Evolutionary conservation across 2,888 invertebrate genomes (phyloP).

Genomic region (Norana najaformis): DNA sequence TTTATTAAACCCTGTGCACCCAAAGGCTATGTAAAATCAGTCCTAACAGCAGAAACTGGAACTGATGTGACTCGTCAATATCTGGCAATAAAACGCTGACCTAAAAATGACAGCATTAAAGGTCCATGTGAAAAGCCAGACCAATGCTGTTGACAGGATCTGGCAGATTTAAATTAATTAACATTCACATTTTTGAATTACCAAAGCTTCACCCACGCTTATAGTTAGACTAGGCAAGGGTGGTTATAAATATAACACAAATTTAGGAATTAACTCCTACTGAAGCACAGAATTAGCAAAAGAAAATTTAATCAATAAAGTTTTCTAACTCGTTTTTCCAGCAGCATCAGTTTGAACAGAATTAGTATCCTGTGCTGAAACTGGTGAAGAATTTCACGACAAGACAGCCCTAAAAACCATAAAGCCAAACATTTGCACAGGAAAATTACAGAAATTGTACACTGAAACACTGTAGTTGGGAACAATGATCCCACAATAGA

Average conservation of each 20-base stretch:
- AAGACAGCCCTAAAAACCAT: conserved; percentile 74
- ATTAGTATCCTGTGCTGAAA: conserved; percentile 91
- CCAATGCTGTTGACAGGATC: too few relatives aligned
- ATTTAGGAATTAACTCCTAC: not conserved
- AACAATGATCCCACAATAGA: too few relatives aligned
- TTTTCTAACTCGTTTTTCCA: conserved; percentile 71
- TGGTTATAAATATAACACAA: too few relatives aligned
- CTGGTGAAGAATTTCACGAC: conserved; percentile 77
- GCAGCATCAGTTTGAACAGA: conserved; percentile 85
- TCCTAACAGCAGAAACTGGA: too few relatives aligned
- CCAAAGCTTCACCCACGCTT: not conserved
- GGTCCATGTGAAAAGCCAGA: too few relatives aligned
- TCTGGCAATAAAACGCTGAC: too few relatives aligned
- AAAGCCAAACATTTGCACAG: not conserved
- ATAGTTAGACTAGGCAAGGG: too few relatives aligned
- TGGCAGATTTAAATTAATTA: not conserved
- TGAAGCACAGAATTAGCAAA: not conserved
- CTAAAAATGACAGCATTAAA: too few relatives aligned
- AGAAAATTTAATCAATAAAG: not conserved
- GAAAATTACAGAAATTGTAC: not conserved
- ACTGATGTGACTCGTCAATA: too few relatives aligned
- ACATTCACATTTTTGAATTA: not conserved
- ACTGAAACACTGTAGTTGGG: too few relatives aligned
- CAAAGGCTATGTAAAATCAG: too few relatives aligned
- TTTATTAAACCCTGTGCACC: too few relatives aligned